Percentiles rank a stretch among this genome's conserved stretches.
Evolutionary conservation across 2,888 invertebrate species (phyloP).

Genomic region (Stegana nigrithorax): DNA sequence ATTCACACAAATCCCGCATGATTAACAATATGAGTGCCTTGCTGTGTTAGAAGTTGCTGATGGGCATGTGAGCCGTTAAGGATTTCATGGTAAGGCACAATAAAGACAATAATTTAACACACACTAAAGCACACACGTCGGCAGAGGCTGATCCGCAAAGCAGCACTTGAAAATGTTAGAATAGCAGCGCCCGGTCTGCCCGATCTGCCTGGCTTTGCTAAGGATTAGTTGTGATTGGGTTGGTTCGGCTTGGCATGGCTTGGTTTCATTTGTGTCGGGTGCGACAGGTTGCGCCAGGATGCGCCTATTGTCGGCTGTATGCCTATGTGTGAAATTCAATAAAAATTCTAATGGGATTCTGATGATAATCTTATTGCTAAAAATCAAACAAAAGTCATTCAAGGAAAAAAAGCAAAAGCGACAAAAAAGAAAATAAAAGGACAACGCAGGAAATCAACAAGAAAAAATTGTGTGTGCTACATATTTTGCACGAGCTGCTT

Average conservation of each 20-base stretch:
- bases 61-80: not conserved
- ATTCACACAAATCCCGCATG: conserved; percentile 53
- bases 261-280: too few species aligned
- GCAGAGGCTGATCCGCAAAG: not conserved
- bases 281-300: not conserved
- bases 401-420: conserved; percentile 28
- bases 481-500: not conserved
- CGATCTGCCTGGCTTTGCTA: not conserved
- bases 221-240: too few species aligned
- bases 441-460: not conserved
- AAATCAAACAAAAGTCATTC: conserved; percentile 51
- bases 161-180: not conserved
- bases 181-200: not conserved
- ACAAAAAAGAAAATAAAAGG: not conserved
- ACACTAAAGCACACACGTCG: not conserved
- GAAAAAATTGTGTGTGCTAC: too few species aligned
- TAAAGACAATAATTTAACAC: conserved; percentile 5
- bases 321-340: conserved; percentile 50
- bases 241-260: too few species aligned
- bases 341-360: conserved; percentile 62
- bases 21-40: conserved; percentile 54
- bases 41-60: too few species aligned
- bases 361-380: conserved; percentile 59
- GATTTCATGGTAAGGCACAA: too few species aligned
- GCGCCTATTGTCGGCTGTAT: not conserved